Base-by-base conservation (phyloP, 2,888 invertebrate genomes). In the Tethea ocularis region DNA sequence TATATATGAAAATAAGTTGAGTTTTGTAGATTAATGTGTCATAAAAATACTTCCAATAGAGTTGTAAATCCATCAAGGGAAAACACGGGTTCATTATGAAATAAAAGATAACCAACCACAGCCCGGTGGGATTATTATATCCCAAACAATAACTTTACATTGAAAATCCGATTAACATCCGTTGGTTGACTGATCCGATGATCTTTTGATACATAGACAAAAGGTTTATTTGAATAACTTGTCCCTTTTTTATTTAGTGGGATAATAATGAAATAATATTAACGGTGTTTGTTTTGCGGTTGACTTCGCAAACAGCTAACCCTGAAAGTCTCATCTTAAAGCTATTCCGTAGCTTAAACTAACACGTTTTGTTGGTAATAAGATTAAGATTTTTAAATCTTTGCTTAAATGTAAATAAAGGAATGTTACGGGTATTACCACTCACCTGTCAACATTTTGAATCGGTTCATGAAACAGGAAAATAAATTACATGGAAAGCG, bases 111-210 rank as follows among this genome's bases (percentile, higher is more conserved):
- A 71, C 62, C 68, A 68, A 72, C 64, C 66, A 64, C 80, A 78
- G 80, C 81, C 80, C 82, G 83, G 82, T 77, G 82, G 86, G 84
- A 87, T 88, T 85, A 70, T 54, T 66, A 76, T 67, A 57, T 75
- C 75, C 72, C 61, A 71, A 82, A 87, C 86, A 89, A 87, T 83
- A 83, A 78, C 75, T 82, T 85, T 83, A 87, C 84, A 85, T 80
- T 82, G 83, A 77, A 86, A 88, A 89, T 88, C 86, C 84, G 87
- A 87, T 89, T 89, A 89, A 77, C 82, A 84, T 80, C 77, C 76
- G 77, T 86, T 72, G 62, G 73, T 74, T 75, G 74, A 78, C 74
- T 78, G 77, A 79, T 73, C 77, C 77, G 74, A 77, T 84, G 79
- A 83, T 82, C 78, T 82, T 68, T 63, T 66, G 62, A 68, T 72